Percentiles rank a stretch among this genome's conserved stretches.
Conservation (phyloP, 2,888 invertebrate genomes). For the Agrochola litura region DNA sequence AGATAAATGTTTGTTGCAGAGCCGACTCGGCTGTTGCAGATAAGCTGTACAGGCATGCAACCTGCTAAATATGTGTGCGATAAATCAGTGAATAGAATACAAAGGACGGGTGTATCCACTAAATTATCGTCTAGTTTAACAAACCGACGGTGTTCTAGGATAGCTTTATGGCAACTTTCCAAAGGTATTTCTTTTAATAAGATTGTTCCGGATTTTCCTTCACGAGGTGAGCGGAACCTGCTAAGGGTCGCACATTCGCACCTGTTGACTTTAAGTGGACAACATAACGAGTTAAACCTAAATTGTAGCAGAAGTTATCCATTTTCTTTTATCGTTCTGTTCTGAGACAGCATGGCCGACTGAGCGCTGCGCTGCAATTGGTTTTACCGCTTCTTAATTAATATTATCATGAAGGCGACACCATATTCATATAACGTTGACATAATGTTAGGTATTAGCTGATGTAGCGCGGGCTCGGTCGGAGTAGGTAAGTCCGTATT, state of each 20-base stretch:
- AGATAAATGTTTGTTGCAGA: constrained; percentile 75
- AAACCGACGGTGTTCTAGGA: constrained; percentile 52
- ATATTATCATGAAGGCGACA: constrained; percentile 25
- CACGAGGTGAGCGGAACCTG: constrained; percentile 31
- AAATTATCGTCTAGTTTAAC: constrained; percentile 63
- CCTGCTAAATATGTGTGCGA: constrained; percentile 76
- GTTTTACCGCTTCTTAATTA: constrained; percentile 52
- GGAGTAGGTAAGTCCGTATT: constrained; percentile 71
- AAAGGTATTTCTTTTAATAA: constrained; percentile 51
- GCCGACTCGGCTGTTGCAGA: constrained; percentile 71
- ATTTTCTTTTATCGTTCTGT: constrained; percentile 45
- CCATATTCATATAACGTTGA: constrained; percentile 55
- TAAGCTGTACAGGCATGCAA: constrained; percentile 76
- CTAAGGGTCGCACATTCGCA: constrained; percentile 43
- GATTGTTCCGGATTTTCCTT: constrained; percentile 37
- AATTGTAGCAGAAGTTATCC: constrained; percentile 24
- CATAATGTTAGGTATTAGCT: constrained; percentile 67
- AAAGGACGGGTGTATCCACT: constrained; percentile 63
- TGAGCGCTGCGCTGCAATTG: constrained; percentile 39
- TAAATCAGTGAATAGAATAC: constrained; percentile 76
- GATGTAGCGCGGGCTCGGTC: constrained; percentile 61
- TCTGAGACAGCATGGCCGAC: constrained; percentile 15
- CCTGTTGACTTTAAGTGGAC: constrained; percentile 55
- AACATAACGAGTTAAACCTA: constrained; percentile 29
- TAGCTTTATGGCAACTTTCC: constrained; percentile 48